Base-by-base conservation (phyloP, 2,888 invertebrate genomes). In the Ennomos fuscantarius region DNA sequence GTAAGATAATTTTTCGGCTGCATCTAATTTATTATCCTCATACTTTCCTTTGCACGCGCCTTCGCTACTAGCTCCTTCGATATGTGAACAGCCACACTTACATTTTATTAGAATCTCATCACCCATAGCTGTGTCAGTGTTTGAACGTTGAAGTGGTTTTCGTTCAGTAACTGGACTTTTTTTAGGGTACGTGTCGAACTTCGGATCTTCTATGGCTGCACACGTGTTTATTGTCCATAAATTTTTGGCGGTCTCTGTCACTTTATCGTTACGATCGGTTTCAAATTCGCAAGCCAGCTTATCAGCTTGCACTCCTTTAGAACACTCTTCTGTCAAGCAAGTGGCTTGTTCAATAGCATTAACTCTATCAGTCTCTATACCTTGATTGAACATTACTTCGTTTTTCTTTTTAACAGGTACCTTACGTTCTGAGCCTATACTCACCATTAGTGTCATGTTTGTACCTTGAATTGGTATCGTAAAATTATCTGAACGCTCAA, bases 391-490 rank as follows among this genome's bases (percentile, higher is more conserved):
- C 46, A 51, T 63, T 31, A 55, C 53, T 13, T 61, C 62, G 1
- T 41, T 32, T 43, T 54, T 51, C 8, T 13, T 44, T 32, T 31
- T 42, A 11, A 10, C n/a, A 43, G 42, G 2, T 2, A 35, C 49
- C 43, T 55, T 66, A n/a, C 12, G 53, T 42, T 72, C 68, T 33
- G 74, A 65, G 12, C 70, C 79, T 57, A 84, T 73, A 46, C 68
- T 81, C 2, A 89, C 84, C 69, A 78, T 82, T 8, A 90, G 72
- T 15, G 81, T 87, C 87, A 91, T 89, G 62, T 89, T 89, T 40
- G 90, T 90, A n/a, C 89, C 89, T 66, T 84, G 75, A 60, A 90
- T 85, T 11, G 91, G 90, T 65, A 89, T 84, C 8, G 77, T 76
- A 54, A 79, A 87, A 56, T 87, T 79, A 50, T 80, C 79, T 50